These are phyloP conservation scores for Accipiter cooperii DNA, from an alignment of 2,113 vertebrate genomes.

Conservation along the genomic window DNA sequence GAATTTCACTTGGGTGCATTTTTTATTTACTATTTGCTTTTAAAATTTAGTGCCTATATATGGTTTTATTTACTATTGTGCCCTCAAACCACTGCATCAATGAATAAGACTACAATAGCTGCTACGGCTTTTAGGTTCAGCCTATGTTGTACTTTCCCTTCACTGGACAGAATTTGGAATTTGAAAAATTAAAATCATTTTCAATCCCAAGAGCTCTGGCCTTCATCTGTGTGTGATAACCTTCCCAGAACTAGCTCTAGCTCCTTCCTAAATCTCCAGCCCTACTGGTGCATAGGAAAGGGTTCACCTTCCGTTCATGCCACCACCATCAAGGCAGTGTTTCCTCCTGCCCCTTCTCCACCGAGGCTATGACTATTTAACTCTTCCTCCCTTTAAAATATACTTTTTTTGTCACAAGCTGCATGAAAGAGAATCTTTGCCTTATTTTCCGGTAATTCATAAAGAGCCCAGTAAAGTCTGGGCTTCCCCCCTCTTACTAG, in stretches of 20 bases:
- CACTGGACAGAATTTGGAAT: not conserved
- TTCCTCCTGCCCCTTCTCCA: not conserved
- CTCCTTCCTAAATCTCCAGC: not conserved
- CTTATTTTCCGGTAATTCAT: not conserved
- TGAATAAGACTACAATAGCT: not conserved
- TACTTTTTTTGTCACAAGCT: not conserved
- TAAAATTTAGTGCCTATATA: not conserved
- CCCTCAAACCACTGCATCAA: not conserved
- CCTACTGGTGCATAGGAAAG: not conserved
- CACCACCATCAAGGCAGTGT: not conserved
- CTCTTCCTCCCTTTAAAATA: not conserved
- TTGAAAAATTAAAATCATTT: not conserved
- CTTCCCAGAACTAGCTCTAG: not conserved
- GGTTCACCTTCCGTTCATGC: not conserved
- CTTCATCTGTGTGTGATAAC: not conserved
- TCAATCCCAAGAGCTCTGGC: not conserved
- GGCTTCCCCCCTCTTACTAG: not conserved
- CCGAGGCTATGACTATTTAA: not conserved
- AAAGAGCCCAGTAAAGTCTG: not conserved
- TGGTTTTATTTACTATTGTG: not conserved
- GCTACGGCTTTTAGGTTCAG: not conserved
- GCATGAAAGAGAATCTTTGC: not conserved
- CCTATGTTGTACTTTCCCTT: not conserved
- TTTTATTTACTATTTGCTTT: not conserved
- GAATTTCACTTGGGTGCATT: not conserved